Percentiles rank a stretch among this genome's conserved stretches.
phyloP scores from a whole-genome alignment of 2,888 invertebrate genomes.

The Chironomus riparius region DNA sequence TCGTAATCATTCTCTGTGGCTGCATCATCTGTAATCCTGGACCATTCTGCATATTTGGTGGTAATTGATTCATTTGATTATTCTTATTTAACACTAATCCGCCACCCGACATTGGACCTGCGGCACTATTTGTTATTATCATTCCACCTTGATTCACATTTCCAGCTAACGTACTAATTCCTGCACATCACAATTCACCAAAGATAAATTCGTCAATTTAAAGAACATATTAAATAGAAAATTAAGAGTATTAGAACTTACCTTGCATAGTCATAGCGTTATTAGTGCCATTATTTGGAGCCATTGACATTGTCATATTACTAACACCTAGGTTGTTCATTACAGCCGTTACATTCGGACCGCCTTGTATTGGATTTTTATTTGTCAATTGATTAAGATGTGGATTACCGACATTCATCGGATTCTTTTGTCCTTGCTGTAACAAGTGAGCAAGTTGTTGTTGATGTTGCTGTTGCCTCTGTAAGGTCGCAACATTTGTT shows the following conservation, averaged over 20 bases:
- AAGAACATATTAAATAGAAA: no score
- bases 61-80: slow-evolving; percentile 31
- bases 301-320: slow-evolving; percentile 58
- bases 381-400: slow-evolving; percentile 62
- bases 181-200: slow-evolving; percentile 34
- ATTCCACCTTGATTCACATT: slow-evolving; percentile 57
- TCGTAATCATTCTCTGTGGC: slow-evolving; percentile 38
- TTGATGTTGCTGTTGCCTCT: slow-evolving; percentile 38
- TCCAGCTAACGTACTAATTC: slow-evolving; percentile 53
- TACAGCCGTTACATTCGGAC: slow-evolving; percentile 63
- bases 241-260: slow-evolving; percentile 35
- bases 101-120: slow-evolving; percentile 58
- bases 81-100: slow-evolving; percentile 54
- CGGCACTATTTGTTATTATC: slow-evolving; percentile 70
- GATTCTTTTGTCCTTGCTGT: slow-evolving; percentile 56
- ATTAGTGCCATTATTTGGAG: slow-evolving; percentile 47
- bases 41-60: slow-evolving; percentile 64
- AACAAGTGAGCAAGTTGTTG: slow-evolving; percentile 60
- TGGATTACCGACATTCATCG: slow-evolving; percentile 45
- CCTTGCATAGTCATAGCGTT: slow-evolving; percentile 66
- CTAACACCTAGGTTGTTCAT: slow-evolving; percentile 66
- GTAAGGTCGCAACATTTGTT: slow-evolving; percentile 35
- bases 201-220: no score
- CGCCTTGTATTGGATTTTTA: slow-evolving; percentile 80
- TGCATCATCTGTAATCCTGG: slow-evolving; percentile 50